Conservation (phyloP, 2,797 vertebrate genomes). For the Chromis chromis region DNA sequence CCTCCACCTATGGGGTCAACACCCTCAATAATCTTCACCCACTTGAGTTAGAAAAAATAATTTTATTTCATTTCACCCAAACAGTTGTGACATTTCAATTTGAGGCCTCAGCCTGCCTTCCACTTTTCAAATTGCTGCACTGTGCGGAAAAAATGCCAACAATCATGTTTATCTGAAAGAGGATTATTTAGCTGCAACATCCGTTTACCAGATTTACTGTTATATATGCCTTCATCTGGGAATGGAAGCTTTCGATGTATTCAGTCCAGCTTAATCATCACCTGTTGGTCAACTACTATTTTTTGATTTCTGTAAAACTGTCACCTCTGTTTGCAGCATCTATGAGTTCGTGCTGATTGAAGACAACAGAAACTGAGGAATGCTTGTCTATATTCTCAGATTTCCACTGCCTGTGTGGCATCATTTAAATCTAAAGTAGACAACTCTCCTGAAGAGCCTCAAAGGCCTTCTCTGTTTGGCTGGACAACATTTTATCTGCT, state of each 20-base stretch:
- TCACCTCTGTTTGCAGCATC: constrained; percentile 7
- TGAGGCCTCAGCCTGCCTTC: not conserved
- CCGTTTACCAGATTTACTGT: constrained; percentile 52
- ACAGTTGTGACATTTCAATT: not conserved
- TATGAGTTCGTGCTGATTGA: constrained; percentile 4
- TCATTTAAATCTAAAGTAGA: constrained; percentile 48
- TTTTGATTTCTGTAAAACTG: not conserved
- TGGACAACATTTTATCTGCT: constrained; percentile 1
- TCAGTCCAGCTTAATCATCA: constrained; percentile 1
- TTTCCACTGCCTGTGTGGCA: constrained; percentile 40
- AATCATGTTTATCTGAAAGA: constrained; percentile 39
- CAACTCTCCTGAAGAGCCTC: constrained; percentile 11
- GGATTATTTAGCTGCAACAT: constrained; percentile 45
- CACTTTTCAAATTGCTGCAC: constrained; percentile 42
- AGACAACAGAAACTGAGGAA: constrained; percentile 17
- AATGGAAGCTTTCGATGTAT: constrained; percentile 31
- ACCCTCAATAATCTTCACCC: not conserved
- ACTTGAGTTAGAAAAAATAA: not conserved
- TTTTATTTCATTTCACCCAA: not conserved
- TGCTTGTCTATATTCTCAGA: constrained; percentile 2
- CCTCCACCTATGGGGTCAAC: not conserved
- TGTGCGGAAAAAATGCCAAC: constrained; percentile 42
- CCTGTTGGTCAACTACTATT: constrained; percentile 5
- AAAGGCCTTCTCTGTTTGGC: constrained; percentile 13
- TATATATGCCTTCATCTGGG: constrained; percentile 45